These are phyloP conservation scores for Aeoliscus strigatus DNA, from an alignment of 2,797 vertebrate species.

Conservation along the genomic window DNA sequence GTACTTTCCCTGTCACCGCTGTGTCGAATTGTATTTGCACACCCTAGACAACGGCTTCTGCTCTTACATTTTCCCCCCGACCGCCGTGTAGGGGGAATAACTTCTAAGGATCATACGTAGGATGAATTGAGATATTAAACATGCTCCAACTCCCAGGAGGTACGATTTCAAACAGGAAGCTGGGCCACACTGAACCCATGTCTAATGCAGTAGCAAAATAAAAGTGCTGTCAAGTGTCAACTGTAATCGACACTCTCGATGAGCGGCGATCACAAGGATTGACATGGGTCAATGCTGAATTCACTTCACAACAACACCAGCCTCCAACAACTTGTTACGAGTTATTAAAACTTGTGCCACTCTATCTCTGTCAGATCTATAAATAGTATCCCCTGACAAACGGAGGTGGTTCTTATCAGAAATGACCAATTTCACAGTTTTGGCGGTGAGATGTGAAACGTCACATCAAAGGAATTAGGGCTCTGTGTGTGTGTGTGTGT, in stretches of 20 bases:
- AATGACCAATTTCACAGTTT: slow-evolving; percentile 73
- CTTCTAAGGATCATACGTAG: slow-evolving; percentile 38
- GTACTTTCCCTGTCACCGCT: neutral
- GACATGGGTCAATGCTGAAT: slow-evolving; percentile 22
- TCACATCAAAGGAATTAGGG: slow-evolving; percentile 62
- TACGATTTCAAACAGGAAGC: slow-evolving; percentile 43
- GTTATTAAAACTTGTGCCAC: slow-evolving; percentile 49
- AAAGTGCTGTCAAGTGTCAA: slow-evolving; percentile 26
- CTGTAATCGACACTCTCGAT: slow-evolving; percentile 55
- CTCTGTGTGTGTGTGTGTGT: too few relatives aligned
- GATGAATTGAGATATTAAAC: slow-evolving; percentile 53
- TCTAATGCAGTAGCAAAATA: slow-evolving; percentile 43
- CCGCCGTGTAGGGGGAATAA: slow-evolving; percentile 5
- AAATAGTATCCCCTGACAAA: slow-evolving; percentile 75
- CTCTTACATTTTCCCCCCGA: slow-evolving; percentile 10
- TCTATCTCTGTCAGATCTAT: slow-evolving; percentile 69
- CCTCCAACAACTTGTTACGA: slow-evolving; percentile 60
- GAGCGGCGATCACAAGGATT: slow-evolving; percentile 51
- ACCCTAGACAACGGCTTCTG: slow-evolving; percentile 6
- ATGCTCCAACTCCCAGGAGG: slow-evolving; percentile 34
- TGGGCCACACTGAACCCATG: slow-evolving; percentile 20
- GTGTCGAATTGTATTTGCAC: slow-evolving; percentile 1
- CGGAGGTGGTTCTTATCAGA: slow-evolving; percentile 75
- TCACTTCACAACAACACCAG: slow-evolving; percentile 53
- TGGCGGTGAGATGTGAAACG: slow-evolving; percentile 64